Percentiles rank a stretch among this genome's conserved stretches.
These are phyloP conservation scores for Asobara japonica DNA, from an alignment of 1,140 invertebrate species.

Conservation along the genomic window DNA sequence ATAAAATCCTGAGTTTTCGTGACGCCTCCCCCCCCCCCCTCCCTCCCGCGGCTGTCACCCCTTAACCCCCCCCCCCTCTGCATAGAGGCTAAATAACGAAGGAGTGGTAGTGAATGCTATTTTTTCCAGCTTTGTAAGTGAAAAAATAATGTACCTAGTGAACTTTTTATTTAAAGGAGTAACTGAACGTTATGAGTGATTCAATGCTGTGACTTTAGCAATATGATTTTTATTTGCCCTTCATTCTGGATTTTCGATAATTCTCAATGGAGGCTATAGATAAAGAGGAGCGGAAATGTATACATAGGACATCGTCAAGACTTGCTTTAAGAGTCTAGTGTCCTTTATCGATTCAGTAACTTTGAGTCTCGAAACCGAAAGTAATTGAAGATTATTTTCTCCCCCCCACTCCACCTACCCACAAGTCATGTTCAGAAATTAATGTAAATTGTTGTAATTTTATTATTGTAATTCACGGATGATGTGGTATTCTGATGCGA, in stretches of 20 bases:
- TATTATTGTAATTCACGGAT: not conserved
- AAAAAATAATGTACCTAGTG: not conserved
- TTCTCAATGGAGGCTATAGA: no score
- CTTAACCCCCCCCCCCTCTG: not conserved
- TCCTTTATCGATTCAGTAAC: not conserved
- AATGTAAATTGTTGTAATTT: conserved; percentile 5
- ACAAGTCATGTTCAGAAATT: not conserved
- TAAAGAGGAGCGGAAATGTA: not conserved
- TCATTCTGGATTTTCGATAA: not conserved
- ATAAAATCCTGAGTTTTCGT: not conserved
- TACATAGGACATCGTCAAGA: not conserved
- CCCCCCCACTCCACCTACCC: no score
- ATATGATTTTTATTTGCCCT: not conserved
- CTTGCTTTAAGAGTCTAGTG: not conserved
- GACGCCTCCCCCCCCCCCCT: not conserved
- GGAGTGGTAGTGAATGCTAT: conserved; percentile 24
- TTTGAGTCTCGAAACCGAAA: not conserved
- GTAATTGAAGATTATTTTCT: not conserved
- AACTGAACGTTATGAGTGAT: conserved; percentile 5
- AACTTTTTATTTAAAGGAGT: conserved; percentile 2
- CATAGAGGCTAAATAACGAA: not conserved
- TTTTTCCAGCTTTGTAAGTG: conserved; percentile 28
- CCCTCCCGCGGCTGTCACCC: no score
- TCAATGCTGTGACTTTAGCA: conserved; percentile 5
- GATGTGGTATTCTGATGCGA: conserved; percentile 1